Percentiles rank a stretch among this genome's conserved stretches.
These are phyloP conservation scores for Gouania willdenowi DNA, from an alignment of 2,797 vertebrate species.

Conservation along the genomic window DNA sequence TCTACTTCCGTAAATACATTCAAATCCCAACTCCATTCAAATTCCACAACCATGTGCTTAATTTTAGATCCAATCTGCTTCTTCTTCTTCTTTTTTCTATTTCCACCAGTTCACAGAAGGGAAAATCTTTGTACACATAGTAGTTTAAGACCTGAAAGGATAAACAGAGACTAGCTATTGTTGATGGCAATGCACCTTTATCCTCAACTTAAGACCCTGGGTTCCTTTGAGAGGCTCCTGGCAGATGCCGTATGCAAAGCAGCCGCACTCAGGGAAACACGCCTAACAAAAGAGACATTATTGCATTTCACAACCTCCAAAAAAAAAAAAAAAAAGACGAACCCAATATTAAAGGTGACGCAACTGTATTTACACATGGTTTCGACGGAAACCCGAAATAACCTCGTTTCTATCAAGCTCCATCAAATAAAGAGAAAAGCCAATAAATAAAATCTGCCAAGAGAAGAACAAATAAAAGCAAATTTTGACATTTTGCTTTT, in stretches of 20 bases:
- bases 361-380: constrained; percentile 74
- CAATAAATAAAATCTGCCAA: constrained; percentile 68
- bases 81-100: constrained; percentile 72
- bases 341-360: constrained; percentile 72
- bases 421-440: constrained; percentile 70
- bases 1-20: constrained; percentile 75
- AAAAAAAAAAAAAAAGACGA: constrained; percentile 55
- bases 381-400: constrained; percentile 72
- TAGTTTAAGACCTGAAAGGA: constrained; percentile 79
- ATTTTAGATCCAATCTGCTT: constrained; percentile 80
- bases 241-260: constrained; percentile 75
- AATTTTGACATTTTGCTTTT: constrained; percentile 82
- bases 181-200: constrained; percentile 76
- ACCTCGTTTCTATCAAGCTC: constrained; percentile 61
- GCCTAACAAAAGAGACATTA: constrained; percentile 71
- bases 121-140: constrained; percentile 75
- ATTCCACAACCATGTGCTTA: constrained; percentile 75
- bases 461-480: constrained; percentile 81
- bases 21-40: constrained; percentile 79
- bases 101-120: constrained; percentile 67
- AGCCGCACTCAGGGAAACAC: constrained; percentile 63
- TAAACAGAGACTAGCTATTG: constrained; percentile 78
- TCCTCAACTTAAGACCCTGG: constrained; percentile 77
- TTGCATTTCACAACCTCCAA: constrained; percentile 64
- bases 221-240: constrained; percentile 71